phyloP scores from a whole-genome alignment of 2,113 vertebrate species.

The Lasiurus cinereus region DNA sequence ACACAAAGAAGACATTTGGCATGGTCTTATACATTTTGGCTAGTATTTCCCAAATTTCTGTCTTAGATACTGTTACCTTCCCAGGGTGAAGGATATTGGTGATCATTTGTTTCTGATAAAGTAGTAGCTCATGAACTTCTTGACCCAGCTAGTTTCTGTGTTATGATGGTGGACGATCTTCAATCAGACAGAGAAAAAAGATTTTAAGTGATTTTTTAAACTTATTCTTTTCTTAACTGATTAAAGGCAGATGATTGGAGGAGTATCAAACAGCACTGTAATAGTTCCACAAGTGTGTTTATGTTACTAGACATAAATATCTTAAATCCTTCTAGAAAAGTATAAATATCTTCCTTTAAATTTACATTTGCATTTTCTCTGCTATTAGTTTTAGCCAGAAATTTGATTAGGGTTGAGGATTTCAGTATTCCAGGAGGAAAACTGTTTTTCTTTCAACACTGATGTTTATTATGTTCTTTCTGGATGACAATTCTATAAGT shows the following conservation, averaged over 20 bases:
- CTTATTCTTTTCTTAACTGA: background rate
- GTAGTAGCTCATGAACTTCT: background rate
- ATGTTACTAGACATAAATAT: background rate
- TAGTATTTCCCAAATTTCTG: background rate
- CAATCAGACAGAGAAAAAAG: background rate
- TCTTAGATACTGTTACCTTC: background rate
- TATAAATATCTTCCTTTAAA: slow-evolving; percentile 22
- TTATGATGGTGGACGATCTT: background rate
- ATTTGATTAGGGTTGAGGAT: slow-evolving; percentile 34
- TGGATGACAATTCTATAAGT: slow-evolving; percentile 74
- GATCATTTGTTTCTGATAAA: background rate
- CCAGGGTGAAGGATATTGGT: background rate
- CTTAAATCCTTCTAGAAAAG: background rate
- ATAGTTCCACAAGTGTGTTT: background rate
- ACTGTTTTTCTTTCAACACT: slow-evolving; percentile 61
- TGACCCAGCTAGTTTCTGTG: background rate
- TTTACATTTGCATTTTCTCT: background rate
- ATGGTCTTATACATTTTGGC: background rate
- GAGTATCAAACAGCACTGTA: background rate
- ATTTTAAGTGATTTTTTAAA: background rate
- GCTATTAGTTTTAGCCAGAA: slow-evolving; percentile 28
- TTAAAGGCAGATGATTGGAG: background rate
- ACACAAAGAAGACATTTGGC: background rate
- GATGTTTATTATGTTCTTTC: slow-evolving; percentile 71
- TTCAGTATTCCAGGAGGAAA: slow-evolving; percentile 22